Conservation (phyloP, 2,888 invertebrate genomes). For the Neocrepidodera transversa region DNA sequence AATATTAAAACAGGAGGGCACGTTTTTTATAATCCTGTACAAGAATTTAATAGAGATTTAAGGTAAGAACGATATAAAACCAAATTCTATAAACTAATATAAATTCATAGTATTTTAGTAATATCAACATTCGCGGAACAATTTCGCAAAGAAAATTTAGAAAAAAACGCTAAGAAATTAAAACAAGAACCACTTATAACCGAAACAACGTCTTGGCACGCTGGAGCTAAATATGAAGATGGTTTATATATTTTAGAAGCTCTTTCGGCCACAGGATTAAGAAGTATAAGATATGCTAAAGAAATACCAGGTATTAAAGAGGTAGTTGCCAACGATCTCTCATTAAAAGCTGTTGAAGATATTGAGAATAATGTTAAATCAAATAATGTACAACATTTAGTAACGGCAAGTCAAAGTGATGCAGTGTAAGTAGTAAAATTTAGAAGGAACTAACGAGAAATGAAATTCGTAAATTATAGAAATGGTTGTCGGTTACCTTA, state of each 20-base stretch:
- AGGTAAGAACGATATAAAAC: slow-evolving; percentile 59
- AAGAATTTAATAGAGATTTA: slow-evolving; percentile 97
- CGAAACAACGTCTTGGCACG: slow-evolving; percentile 23
- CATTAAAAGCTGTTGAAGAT: slow-evolving; percentile 81
- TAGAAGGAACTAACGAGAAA: not conserved
- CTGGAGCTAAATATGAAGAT: slow-evolving; percentile 56
- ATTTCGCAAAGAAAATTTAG: slow-evolving; percentile 48
- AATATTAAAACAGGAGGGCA: slow-evolving; percentile 75
- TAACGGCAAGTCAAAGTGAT: slow-evolving; percentile 82
- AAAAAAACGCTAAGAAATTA: slow-evolving; percentile 37
- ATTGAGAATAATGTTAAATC: slow-evolving; percentile 81
- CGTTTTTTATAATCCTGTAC: slow-evolving; percentile 98
- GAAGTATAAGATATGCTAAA: slow-evolving; percentile 95
- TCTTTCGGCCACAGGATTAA: slow-evolving; percentile 91
- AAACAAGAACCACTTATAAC: slow-evolving; percentile 22
- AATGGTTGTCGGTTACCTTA: no score
- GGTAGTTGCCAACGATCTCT: slow-evolving; percentile 93
- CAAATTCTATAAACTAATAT: slow-evolving; percentile 8
- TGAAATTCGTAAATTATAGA: no score
- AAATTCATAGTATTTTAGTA: slow-evolving; percentile 71
- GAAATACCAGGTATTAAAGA: slow-evolving; percentile 84
- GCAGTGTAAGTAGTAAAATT: slow-evolving; percentile 73
- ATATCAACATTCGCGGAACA: slow-evolving; percentile 70
- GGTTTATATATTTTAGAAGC: slow-evolving; percentile 86
- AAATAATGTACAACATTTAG: slow-evolving; percentile 77